phyloP scores from a whole-genome alignment of 2,888 invertebrate genomes.

The Maniola hyperantus region DNA sequence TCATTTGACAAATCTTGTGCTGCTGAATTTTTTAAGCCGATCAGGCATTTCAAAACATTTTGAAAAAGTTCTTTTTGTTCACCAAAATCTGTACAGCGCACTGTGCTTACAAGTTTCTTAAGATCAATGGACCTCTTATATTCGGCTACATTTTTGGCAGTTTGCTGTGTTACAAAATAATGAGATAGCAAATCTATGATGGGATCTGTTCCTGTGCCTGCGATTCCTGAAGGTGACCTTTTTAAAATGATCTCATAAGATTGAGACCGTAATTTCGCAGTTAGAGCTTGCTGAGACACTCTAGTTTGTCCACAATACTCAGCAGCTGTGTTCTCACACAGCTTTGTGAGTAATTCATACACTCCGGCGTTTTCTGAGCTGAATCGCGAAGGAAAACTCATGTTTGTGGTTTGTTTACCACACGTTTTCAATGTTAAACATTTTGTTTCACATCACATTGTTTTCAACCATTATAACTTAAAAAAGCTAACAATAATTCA shows the following conservation, averaged over 20 bases:
- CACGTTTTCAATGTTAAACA: background rate
- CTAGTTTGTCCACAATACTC: constrained; percentile 58
- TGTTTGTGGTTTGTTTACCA: background rate
- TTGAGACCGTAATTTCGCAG: constrained; percentile 65
- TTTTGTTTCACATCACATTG: background rate
- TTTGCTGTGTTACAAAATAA: constrained; percentile 61
- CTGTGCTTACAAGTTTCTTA: constrained; percentile 58
- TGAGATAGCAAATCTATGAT: constrained; percentile 64
- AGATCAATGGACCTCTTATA: constrained; percentile 62
- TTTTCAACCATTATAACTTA: background rate
- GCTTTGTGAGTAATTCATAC: constrained; percentile 64
- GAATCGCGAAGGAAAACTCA: constrained; percentile 2
- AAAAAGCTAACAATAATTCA: background rate
- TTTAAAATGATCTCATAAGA: constrained; percentile 73
- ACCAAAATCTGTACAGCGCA: constrained; percentile 58
- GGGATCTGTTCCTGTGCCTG: constrained; percentile 55
- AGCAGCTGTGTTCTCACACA: constrained; percentile 65
- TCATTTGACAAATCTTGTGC: constrained; percentile 59
- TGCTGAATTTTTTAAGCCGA: constrained; percentile 59
- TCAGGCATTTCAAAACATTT: constrained; percentile 59
- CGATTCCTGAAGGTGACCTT: constrained; percentile 55
- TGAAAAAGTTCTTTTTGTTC: constrained; percentile 55
- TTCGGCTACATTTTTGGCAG: constrained; percentile 66
- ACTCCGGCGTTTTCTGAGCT: constrained; percentile 57
- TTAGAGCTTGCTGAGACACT: constrained; percentile 58